These are phyloP conservation scores for Caenorhabditis tropicalis DNA, from an alignment of 1,140 invertebrate genomes.

Conservation along the genomic window DNA sequence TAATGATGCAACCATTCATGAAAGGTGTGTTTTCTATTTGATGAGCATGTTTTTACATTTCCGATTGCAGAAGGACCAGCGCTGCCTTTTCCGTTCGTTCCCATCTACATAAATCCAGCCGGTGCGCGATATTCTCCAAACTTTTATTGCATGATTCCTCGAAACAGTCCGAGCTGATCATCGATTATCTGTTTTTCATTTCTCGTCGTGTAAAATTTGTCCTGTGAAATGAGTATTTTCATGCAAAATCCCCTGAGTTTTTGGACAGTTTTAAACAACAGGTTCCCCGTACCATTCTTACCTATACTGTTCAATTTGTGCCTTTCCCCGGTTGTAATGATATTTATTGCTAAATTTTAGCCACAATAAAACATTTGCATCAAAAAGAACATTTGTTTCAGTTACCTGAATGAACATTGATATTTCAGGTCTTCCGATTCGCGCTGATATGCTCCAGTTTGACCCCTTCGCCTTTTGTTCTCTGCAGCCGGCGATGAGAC, in stretches of 20 bases:
- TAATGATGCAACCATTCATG: background rate
- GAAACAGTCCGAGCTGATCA: background rate
- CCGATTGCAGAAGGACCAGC: no score
- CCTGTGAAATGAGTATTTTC: slow-evolving; percentile 1
- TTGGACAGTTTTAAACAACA: slow-evolving; percentile 24
- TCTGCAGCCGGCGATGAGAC: background rate
- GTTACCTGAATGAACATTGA: background rate
- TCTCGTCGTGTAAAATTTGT: slow-evolving; percentile 17
- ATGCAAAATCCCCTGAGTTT: slow-evolving; percentile 5
- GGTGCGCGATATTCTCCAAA: slow-evolving; percentile 33
- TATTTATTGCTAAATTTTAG: background rate
- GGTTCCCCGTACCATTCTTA: background rate
- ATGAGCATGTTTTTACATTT: no score
- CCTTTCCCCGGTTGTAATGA: slow-evolving; percentile 14
- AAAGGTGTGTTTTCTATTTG: background rate
- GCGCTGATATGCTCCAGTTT: background rate
- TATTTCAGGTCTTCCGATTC: background rate
- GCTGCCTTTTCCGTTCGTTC: background rate
- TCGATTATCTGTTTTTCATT: background rate
- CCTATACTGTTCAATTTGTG: slow-evolving; percentile 12
- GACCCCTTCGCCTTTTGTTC: background rate
- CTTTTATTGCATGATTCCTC: background rate
- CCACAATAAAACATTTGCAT: slow-evolving; percentile 24
- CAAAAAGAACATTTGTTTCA: background rate
- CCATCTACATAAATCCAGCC: background rate